A percentile compares a stretch with the other conserved stretches of the same genome.
Conservation (phyloP, 2,113 vertebrate genomes). For the Monarcha castaneiventris region DNA sequence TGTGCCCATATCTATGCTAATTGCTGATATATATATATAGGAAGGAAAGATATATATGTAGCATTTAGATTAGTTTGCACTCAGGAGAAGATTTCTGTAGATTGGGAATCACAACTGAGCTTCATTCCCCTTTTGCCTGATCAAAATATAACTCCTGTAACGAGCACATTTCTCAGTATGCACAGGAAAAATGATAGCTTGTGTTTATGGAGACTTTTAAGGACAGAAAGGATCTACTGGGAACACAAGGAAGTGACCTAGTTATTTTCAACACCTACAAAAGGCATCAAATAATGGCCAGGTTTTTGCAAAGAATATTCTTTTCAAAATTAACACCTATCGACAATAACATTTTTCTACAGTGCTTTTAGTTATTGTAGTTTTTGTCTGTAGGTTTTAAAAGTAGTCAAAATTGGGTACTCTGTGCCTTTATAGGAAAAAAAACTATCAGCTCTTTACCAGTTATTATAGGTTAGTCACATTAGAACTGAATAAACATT, state of each 20-base stretch:
- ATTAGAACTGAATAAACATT: not conserved
- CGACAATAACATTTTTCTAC: not conserved
- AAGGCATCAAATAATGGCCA: slow-evolving; percentile 10
- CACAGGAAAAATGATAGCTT: not conserved
- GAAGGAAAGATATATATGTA: not conserved
- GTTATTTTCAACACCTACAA: slow-evolving; percentile 15
- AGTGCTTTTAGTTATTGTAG: not conserved
- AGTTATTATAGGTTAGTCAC: not conserved
- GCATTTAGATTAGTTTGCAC: not conserved
- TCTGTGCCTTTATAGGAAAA: not conserved
- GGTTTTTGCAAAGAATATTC: not conserved
- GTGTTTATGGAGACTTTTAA: slow-evolving; percentile 29
- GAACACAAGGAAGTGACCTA: slow-evolving; percentile 6
- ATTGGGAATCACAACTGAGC: not conserved
- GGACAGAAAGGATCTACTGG: not conserved
- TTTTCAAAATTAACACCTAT: slow-evolving; percentile 16
- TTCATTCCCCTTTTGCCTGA: not conserved
- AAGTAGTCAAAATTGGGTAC: not conserved
- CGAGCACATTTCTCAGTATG: not conserved
- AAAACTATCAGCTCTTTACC: not conserved
- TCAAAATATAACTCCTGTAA: not conserved
- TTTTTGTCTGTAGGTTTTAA: not conserved
- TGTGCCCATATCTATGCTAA: not conserved
- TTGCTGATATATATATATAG: not conserved
- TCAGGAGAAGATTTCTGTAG: not conserved